Evolutionary conservation across 2,797 vertebrate genomes (phyloP).

Genomic region (Schizopygopsis malacanthus): DNA sequence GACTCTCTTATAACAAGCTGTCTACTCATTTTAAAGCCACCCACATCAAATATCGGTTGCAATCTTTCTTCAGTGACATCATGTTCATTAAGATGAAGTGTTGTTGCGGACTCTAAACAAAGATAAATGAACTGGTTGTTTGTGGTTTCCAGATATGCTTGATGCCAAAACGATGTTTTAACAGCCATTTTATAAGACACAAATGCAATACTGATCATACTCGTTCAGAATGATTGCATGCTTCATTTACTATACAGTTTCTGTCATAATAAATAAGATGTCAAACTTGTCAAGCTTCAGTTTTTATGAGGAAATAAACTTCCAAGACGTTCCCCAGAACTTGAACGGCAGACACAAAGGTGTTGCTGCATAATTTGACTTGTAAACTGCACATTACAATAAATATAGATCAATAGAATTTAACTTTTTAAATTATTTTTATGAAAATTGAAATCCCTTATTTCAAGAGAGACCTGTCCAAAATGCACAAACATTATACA

Average conservation of each 20-base stretch:
- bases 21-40: slow-evolving; percentile 42
- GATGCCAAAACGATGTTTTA: slow-evolving; percentile 26
- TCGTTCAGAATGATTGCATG: not conserved
- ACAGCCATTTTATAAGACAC: slow-evolving; percentile 11
- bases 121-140: slow-evolving; percentile 46
- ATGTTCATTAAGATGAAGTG: slow-evolving; percentile 25
- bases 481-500: not conserved
- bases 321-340: not conserved
- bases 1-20: slow-evolving; percentile 41
- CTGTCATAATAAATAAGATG: not conserved
- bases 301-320: slow-evolving; percentile 1
- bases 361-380: not conserved
- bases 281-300: not conserved
- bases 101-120: not conserved
- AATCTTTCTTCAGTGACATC: slow-evolving; percentile 32
- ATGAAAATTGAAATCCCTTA: not conserved
- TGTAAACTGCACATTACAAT: not conserved
- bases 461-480: not conserved
- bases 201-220: not conserved
- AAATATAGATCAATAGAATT: not conserved
- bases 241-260: not conserved
- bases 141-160: not conserved
- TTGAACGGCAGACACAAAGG: not conserved
- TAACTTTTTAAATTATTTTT: not conserved
- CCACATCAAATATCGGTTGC: slow-evolving; percentile 22